phyloP scores from a whole-genome alignment of 2,888 invertebrate genomes.

The Phanerotoma sp. region DNA sequence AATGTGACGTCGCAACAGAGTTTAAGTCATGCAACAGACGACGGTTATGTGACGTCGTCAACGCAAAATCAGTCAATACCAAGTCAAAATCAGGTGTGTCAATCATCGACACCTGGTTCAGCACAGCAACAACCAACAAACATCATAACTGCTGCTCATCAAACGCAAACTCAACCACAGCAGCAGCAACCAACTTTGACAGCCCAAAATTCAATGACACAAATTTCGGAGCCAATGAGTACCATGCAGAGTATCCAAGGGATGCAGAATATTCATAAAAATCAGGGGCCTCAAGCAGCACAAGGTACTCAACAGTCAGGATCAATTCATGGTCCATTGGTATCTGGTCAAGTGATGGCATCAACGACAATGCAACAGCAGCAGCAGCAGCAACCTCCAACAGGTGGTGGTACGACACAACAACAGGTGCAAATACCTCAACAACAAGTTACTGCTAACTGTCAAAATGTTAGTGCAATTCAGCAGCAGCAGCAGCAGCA shows the following conservation, averaged over 20 bases:
- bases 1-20: constrained; percentile 44
- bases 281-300: constrained; percentile 51
- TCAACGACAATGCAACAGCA: constrained; percentile 60
- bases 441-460: constrained; percentile 44
- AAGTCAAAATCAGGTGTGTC: constrained; percentile 48
- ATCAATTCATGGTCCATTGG: constrained; percentile 36
- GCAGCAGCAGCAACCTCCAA: constrained; percentile 48
- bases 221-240: constrained; percentile 49
- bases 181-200: constrained; percentile 56
- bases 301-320: constrained; percentile 40
- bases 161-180: constrained; percentile 60
- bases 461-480: constrained; percentile 41
- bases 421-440: constrained; percentile 48
- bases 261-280: constrained; percentile 52
- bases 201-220: constrained; percentile 42
- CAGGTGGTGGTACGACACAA: no score
- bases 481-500: constrained; percentile 25
- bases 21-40: constrained; percentile 46
- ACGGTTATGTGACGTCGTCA: constrained; percentile 44
- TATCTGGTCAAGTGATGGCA: constrained; percentile 56
- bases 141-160: constrained; percentile 52
- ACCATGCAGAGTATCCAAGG: constrained; percentile 50
- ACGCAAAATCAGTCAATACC: constrained; percentile 46
- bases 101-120: constrained; percentile 40
- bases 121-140: no score